Evolutionary conservation across 2,113 vertebrate species (phyloP).

Genomic region (Phaethornis superciliosus): DNA sequence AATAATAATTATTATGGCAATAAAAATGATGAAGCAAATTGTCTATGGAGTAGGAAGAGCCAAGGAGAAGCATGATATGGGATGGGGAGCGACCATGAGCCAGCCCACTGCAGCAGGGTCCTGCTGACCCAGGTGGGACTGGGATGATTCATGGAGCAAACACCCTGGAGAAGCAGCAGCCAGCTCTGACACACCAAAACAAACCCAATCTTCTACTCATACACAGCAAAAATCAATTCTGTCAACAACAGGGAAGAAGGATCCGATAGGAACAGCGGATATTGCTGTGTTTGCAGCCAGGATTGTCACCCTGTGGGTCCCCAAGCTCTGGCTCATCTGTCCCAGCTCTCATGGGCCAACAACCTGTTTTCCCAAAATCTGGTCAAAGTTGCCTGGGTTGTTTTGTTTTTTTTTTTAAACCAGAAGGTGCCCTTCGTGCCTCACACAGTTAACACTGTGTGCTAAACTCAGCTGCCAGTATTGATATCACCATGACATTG

Average conservation of each 20-base stretch:
- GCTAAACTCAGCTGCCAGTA: not conserved
- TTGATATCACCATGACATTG: not conserved
- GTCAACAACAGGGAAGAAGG: not conserved
- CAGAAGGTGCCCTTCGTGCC: not conserved
- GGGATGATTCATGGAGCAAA: not conserved
- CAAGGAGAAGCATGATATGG: fast-evolving
- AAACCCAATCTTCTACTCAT: not conserved
- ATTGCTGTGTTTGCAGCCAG: not conserved
- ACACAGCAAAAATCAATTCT: not conserved
- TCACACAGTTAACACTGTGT: not conserved
- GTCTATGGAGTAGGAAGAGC: not conserved
- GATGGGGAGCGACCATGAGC: fast-evolving
- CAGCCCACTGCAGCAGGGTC: not conserved
- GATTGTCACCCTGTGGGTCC: not conserved
- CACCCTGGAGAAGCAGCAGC: not conserved
- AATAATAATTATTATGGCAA: too few species aligned
- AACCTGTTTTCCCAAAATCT: not conserved
- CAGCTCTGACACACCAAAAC: not conserved
- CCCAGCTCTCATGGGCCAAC: fast-evolving
- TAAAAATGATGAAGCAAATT: not conserved
- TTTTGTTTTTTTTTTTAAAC: too few species aligned
- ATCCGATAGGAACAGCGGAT: fast-evolving
- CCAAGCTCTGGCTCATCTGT: fast-evolving
- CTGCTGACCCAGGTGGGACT: fast-evolving
- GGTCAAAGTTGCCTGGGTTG: fast-evolving